Evolutionary conservation across 2,888 invertebrate species (phyloP), one percentile per base, ranked within the genome.

Genomic region (Dione vanillae): DNA sequence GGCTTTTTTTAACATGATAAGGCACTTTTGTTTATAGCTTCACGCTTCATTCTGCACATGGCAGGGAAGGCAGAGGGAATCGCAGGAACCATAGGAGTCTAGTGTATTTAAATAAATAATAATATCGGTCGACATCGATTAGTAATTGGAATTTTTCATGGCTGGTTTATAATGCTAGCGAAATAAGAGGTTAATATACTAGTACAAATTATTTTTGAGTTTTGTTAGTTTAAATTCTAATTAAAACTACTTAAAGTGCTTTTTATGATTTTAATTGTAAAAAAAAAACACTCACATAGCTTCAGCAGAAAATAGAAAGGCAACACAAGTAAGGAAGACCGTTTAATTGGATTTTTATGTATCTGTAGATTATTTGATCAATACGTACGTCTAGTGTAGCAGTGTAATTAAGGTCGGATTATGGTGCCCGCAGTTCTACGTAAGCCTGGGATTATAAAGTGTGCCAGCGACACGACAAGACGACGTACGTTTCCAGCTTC

Each of bases 321-420:
- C 9, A n/a, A 45, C 3, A 61, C 41, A 20, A 59, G 58, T 61
- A n/a, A 61, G 61, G 35, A 45, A 45, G 27, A 61, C n/a, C 20
- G 27, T 35, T 45, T 35, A 27, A 45, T 35, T 45, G 45, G 61
- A 61, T 45, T 61, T 45, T 45, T 61, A 61, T 61, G 45, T 61
- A 61, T 61, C n/a, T 61, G 45, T n/a, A 61, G 61, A 61, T 61
- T 61, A 61, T 61, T 61, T 45, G 45, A 61, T 45, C 61, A 45
- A 45, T 61, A 49, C n/a, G 61, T n/a, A 45, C n/a, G 61, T 61
- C 45, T 16, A 27, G 16, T 27, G 45, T 61, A 61, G 45, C 45
- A 61, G 45, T 61, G 61, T 61, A 61, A 61, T 61, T 61, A 61
- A 61, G 61, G 61, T 35, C 27, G 61, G 61, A 61, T 61, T 61